Evolutionary conservation across 2,113 vertebrate species (phyloP).

Genomic region (Plectropomus leopardus): DNA sequence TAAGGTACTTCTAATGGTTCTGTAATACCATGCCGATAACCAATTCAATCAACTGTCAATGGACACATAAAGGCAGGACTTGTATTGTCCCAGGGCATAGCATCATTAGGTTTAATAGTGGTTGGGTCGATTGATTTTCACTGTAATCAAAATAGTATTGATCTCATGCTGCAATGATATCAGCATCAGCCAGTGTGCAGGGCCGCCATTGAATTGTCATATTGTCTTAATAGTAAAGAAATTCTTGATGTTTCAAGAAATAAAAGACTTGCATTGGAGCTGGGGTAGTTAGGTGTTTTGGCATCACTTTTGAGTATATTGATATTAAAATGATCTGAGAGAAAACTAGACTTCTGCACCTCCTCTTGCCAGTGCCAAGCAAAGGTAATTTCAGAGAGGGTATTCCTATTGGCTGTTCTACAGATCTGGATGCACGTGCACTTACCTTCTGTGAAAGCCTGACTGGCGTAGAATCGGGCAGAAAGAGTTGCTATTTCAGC

Average conservation of each 20-base stretch:
- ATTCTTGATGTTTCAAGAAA: slow-evolving; percentile 10
- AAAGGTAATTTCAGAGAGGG: too few relatives aligned
- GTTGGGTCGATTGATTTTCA: slow-evolving; percentile 55
- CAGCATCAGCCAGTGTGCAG: background rate
- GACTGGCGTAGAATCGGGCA: too few relatives aligned
- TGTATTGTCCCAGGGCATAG: slow-evolving; percentile 2
- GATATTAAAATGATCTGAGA: too few relatives aligned
- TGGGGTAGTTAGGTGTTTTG: too few relatives aligned
- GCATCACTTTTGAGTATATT: too few relatives aligned
- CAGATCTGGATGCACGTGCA: too few relatives aligned
- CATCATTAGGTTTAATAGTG: slow-evolving; percentile 45
- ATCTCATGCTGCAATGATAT: slow-evolving; percentile 25
- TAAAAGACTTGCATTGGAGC: background rate
- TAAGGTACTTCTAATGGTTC: slow-evolving; percentile 22
- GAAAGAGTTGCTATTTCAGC: too few relatives aligned
- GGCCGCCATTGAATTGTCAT: background rate
- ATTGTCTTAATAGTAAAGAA: background rate
- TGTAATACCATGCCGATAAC: slow-evolving; percentile 25
- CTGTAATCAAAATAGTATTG: slow-evolving; percentile 63
- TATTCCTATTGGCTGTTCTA: too few relatives aligned
- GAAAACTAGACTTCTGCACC: too few relatives aligned
- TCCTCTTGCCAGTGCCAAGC: too few relatives aligned
- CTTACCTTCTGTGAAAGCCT: too few relatives aligned
- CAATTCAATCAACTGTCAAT: slow-evolving; percentile 5
- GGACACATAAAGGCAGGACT: slow-evolving; percentile 5